phyloP scores from a whole-genome alignment of 2,797 vertebrate genomes.

The Mormyrus proboscirostris region DNA sequence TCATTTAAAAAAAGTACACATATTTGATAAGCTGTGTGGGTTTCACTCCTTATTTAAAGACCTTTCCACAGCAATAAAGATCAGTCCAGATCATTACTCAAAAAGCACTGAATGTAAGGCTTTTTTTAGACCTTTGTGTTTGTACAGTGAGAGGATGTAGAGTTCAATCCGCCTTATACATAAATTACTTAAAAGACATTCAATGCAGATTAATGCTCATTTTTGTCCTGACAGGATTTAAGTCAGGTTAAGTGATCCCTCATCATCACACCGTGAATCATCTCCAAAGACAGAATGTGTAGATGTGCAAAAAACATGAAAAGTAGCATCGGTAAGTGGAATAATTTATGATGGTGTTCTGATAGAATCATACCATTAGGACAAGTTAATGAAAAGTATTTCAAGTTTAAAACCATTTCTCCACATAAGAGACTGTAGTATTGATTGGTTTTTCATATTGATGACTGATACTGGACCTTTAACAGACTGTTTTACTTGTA shows the following conservation, averaged over 20 bases:
- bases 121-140: neutral
- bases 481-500: neutral
- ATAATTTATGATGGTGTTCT: neutral
- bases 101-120: neutral
- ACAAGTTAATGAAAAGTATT: slow-evolving; percentile 5
- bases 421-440: neutral
- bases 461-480: slow-evolving; percentile 1
- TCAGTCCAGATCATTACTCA: neutral
- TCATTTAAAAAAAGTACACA: neutral
- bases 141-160: neutral
- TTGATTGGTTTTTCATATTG: neutral
- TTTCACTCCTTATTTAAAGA: neutral
- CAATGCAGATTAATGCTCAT: slow-evolving; percentile 6
- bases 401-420: neutral
- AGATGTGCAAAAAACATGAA: neutral
- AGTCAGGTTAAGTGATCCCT: neutral
- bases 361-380: slow-evolving; percentile 4
- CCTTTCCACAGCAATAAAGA: neutral
- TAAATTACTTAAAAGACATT: slow-evolving; percentile 5
- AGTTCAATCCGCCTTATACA: neutral
- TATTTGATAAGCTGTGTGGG: neutral
- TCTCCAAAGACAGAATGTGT: neutral
- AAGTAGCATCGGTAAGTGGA: neutral
- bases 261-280: neutral
- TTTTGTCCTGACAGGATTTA: neutral